Conservation (phyloP, 2,888 invertebrate species). For the Cosmorhoe ocellata region DNA sequence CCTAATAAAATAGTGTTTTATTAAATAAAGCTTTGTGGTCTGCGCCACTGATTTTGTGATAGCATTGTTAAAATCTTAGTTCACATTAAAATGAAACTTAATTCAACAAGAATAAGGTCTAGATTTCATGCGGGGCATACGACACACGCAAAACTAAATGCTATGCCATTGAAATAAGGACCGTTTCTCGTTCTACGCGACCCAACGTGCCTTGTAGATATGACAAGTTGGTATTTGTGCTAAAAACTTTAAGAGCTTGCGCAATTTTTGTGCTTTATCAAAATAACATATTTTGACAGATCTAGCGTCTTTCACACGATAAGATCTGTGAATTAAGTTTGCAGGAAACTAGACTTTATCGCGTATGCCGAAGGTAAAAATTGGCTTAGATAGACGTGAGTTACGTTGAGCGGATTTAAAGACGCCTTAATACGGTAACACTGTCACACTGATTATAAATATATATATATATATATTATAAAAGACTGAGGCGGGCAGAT, state of each 20-base stretch:
- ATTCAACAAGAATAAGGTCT: background rate
- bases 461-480: slow-evolving; percentile 11
- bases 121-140: background rate
- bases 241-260: slow-evolving; percentile 6
- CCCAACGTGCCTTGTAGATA: background rate
- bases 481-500: slow-evolving; percentile 12
- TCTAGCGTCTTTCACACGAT: slow-evolving; percentile 14
- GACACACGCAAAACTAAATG: background rate
- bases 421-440: slow-evolving; percentile 15
- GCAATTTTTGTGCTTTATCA: slow-evolving; percentile 14
- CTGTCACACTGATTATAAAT: slow-evolving; percentile 18
- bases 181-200: background rate
- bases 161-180: slow-evolving; percentile 3
- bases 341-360: no score
- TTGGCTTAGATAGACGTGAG: no score
- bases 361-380: no score
- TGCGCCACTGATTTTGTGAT: slow-evolving; percentile 12
- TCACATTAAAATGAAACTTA: background rate
- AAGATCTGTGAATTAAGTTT: no score
- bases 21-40: slow-evolving; percentile 48
- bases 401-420: no score
- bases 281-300: background rate
- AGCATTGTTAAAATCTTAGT: background rate
- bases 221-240: slow-evolving; percentile 14
- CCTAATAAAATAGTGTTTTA: slow-evolving; percentile 37